Evolutionary conservation across 2,888 invertebrate species (phyloP).

Genomic region (Sepiola atlantica): DNA sequence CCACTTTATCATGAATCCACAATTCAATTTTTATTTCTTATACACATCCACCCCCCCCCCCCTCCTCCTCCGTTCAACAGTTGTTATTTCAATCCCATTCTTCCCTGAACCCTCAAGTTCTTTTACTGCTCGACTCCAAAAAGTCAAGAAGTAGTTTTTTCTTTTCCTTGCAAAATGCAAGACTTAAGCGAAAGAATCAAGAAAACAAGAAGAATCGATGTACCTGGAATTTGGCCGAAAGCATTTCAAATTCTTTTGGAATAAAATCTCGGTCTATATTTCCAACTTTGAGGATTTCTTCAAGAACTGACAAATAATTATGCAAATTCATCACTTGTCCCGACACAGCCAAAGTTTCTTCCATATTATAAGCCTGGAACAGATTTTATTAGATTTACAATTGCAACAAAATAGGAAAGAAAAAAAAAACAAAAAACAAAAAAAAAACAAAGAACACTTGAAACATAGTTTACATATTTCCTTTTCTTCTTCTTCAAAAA

Average conservation of each 20-base stretch:
- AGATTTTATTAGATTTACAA: background rate
- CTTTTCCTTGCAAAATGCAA: background rate
- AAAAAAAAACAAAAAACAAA: background rate
- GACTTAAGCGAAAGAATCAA: background rate
- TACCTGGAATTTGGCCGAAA: constrained; percentile 69
- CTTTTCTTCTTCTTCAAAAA: background rate
- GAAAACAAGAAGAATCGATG: background rate
- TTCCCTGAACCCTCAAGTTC: too few species aligned
- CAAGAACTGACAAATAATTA: constrained; percentile 70
- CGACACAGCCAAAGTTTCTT: constrained; percentile 72
- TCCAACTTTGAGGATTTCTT: constrained; percentile 73
- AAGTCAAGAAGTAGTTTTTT: too few species aligned
- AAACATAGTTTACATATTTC: background rate
- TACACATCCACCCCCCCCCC: too few species aligned
- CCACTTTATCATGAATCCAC: too few species aligned
- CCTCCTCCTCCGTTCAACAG: too few species aligned
- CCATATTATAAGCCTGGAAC: constrained; percentile 71
- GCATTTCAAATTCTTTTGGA: constrained; percentile 62
- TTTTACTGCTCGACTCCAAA: too few species aligned
- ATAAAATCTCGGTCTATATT: constrained; percentile 62
- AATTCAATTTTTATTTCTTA: too few species aligned
- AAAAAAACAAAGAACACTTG: background rate
- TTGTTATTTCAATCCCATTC: too few species aligned
- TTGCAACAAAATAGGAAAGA: background rate
- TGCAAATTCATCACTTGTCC: constrained; percentile 72